Evolutionary conservation across 2,888 invertebrate species (phyloP), one percentile per base, ranked within the genome.

Genomic region (Patella pellucida): DNA sequence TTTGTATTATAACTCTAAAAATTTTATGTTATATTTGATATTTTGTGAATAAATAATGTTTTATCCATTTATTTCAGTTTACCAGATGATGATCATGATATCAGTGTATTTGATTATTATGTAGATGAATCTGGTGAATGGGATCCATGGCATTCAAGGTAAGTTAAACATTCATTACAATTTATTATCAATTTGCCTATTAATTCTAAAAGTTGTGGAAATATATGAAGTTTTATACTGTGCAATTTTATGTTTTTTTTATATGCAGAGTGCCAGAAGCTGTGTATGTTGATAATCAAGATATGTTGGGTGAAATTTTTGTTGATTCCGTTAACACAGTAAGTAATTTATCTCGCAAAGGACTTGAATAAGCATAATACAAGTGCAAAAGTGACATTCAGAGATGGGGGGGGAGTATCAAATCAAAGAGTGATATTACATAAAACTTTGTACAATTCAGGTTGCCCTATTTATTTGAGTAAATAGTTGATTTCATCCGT

Each of bases 51-150:
- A 41, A 41, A 41, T 41, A 31, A 5, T 31, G 5, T 31, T 31
- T 31, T 31, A 31, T 5, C 31, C 5, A 31, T 5, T 5, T 31
- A 41, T 41, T 78, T 2, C 81, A 90, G 90, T 14, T 77, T 91
- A 69, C 91, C 91, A 31, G 91, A 91, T 85, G 91, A 91, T 85
- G 91, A 91, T 79, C 80, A 89, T 19, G 89, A 90, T 79, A 90
- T 91, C 78, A 89, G 88, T 81, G 89, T 90, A 78, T 91, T 90
- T 84, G 91, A 91, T 80, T 91, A 91, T 83, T 91, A 91, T 81
- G 91, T 91, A 52, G 91, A 91, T 80, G 91, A 91, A 80, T 88
- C 90, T 41, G 91, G 91, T 51, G 91, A 91, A 78, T 91, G 91
- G 91, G 91, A 91, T 73, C 89, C 89, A 1, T 91, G 91, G 91